These are phyloP conservation scores for Urechis unicinctus DNA, from an alignment of 2,888 invertebrate species.

Conservation along the genomic window DNA sequence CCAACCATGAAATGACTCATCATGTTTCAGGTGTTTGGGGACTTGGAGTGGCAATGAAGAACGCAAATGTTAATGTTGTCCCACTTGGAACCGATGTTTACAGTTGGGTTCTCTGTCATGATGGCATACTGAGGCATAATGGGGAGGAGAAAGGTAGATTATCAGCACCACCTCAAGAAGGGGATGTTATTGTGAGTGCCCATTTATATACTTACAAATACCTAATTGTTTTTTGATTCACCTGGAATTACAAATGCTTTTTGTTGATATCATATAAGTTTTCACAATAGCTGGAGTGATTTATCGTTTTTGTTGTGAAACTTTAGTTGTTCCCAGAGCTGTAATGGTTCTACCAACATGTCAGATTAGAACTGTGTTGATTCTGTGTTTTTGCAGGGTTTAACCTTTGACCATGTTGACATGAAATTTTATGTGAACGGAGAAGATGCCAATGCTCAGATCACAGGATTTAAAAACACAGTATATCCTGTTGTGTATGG, in stretches of 20 bases:
- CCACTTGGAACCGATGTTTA: constrained; percentile 80
- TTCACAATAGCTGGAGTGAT: too few species aligned
- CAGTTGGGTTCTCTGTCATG: constrained; percentile 89
- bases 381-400: constrained; percentile 58
- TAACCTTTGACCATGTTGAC: constrained; percentile 93
- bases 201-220: not conserved
- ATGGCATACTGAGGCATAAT: constrained; percentile 79
- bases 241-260: not conserved
- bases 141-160: constrained; percentile 71
- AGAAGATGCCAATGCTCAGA: constrained; percentile 73
- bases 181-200: constrained; percentile 72
- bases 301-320: too few species aligned
- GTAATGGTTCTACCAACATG: too few species aligned
- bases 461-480: constrained; percentile 79
- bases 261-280: not conserved
- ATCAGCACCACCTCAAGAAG: constrained; percentile 70
- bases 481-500: constrained; percentile 81
- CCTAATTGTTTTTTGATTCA: not conserved
- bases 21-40: constrained; percentile 66
- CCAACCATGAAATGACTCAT: too few species aligned
- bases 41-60: constrained; percentile 83
- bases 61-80: constrained; percentile 77
- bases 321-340: not conserved
- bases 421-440: constrained; percentile 92
- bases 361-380: not conserved